Conservation (phyloP, 2,797 vertebrate species). For the Peromyscus melanophrys region DNA sequence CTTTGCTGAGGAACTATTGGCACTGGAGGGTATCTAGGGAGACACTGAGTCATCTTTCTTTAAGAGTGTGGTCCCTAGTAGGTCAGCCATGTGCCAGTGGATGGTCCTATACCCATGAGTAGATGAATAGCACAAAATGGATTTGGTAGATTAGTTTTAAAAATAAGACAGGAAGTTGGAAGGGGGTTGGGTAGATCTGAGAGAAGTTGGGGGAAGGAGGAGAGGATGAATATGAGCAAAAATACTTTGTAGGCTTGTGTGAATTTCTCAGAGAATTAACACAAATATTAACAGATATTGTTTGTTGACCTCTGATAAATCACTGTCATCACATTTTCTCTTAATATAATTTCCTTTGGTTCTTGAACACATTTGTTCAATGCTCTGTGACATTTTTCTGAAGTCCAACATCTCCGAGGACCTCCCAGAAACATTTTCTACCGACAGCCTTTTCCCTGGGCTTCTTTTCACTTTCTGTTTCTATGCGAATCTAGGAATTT, state of each 20-base stretch:
- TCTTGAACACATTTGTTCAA: conserved; percentile 36
- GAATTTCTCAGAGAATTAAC: neutral
- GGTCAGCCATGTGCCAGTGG: neutral
- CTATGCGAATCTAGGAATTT: neutral
- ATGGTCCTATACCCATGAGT: neutral
- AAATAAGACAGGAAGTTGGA: neutral
- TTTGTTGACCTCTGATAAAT: neutral
- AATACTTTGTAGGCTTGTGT: neutral
- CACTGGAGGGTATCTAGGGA: neutral
- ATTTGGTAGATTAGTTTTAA: neutral
- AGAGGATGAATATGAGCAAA: neutral
- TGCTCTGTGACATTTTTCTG: neutral
- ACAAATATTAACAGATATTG: neutral
- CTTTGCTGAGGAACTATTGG: neutral
- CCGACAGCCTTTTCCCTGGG: neutral
- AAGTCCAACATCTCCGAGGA: neutral
- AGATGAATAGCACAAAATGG: too few species aligned
- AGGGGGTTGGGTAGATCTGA: neutral
- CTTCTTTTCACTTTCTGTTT: neutral
- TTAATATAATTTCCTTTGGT: conserved; percentile 35
- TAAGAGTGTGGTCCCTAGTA: neutral
- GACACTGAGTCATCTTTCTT: neutral
- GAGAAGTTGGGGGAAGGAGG: neutral
- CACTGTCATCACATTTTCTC: neutral
- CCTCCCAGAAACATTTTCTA: neutral